A percentile compares a stretch with the other conserved stretches of the same genome.
These are phyloP conservation scores for Aegotheles bennettii DNA, from an alignment of 2,113 vertebrate species.

Conservation along the genomic window DNA sequence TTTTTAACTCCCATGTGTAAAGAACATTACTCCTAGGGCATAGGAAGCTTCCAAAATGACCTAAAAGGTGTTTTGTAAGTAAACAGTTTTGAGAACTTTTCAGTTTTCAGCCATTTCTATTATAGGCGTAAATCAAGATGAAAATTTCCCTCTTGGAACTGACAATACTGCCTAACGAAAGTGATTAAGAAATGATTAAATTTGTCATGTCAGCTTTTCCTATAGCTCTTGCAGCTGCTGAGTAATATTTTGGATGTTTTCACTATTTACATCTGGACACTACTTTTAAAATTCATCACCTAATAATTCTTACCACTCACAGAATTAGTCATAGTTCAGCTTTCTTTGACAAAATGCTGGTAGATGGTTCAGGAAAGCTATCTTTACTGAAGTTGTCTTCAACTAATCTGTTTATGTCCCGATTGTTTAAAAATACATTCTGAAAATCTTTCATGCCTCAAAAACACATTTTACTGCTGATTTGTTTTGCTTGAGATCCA, in stretches of 20 bases:
- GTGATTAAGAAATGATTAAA: conserved; percentile 75
- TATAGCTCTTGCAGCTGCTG: conserved; percentile 74
- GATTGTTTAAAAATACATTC: conserved; percentile 23
- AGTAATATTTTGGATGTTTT: conserved; percentile 73
- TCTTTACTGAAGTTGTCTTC: conserved; percentile 30
- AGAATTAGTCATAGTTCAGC: conserved; percentile 62
- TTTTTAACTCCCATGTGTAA: background rate
- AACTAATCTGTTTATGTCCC: background rate
- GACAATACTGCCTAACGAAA: conserved; percentile 72
- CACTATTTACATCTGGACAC: conserved; percentile 74
- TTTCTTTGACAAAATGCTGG: conserved; percentile 61
- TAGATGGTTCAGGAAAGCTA: conserved; percentile 11
- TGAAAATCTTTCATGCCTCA: background rate
- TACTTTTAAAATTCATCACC: conserved; percentile 73
- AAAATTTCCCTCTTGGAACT: conserved; percentile 72
- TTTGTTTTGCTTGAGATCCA: background rate
- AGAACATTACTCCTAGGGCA: conserved; percentile 1
- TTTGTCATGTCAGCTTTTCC: conserved; percentile 75
- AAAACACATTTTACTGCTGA: background rate
- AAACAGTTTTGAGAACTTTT: conserved; percentile 63
- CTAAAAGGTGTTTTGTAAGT: conserved; percentile 68
- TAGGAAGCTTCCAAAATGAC: conserved; percentile 45
- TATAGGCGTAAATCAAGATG: conserved; percentile 64
- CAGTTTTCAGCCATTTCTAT: conserved; percentile 68
- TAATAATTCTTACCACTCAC: conserved; percentile 69